These are phyloP conservation scores for Acromyrmex heyeri DNA, from an alignment of 1,140 invertebrate species.

Conservation along the genomic window DNA sequence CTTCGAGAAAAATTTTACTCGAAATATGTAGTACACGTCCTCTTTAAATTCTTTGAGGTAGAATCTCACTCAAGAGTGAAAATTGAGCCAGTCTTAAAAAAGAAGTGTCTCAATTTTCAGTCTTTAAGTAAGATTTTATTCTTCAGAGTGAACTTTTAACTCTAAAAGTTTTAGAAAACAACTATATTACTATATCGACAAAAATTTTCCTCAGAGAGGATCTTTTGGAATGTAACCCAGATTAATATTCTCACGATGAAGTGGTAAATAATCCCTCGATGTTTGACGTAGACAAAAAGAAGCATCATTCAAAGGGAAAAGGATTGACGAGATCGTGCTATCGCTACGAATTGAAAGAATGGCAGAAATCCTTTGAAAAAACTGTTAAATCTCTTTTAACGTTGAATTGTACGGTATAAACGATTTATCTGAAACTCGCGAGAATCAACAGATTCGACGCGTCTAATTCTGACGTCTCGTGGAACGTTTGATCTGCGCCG, in stretches of 20 bases:
- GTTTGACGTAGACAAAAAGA: not conserved
- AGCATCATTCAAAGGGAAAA: not conserved
- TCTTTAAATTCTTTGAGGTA: no score
- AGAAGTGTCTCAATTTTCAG: no score
- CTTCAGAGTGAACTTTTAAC: no score
- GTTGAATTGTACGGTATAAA: not conserved
- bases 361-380: not conserved
- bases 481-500: conserved; percentile 25
- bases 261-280: not conserved
- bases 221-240: no score
- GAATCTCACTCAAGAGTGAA: no score
- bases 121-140: no score
- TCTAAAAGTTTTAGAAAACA: no score
- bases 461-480: not conserved
- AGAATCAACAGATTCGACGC: not conserved
- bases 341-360: not conserved
- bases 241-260: conserved; percentile 7
- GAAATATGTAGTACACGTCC: no score
- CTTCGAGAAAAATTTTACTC: no score
- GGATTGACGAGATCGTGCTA: not conserved
- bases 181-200: no score
- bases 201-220: no score
- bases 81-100: no score
- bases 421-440: conserved; percentile 39
- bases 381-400: conserved; percentile 4